Evolutionary conservation across 2,888 invertebrate species (phyloP).

Genomic region (Acleris holmiana): DNA sequence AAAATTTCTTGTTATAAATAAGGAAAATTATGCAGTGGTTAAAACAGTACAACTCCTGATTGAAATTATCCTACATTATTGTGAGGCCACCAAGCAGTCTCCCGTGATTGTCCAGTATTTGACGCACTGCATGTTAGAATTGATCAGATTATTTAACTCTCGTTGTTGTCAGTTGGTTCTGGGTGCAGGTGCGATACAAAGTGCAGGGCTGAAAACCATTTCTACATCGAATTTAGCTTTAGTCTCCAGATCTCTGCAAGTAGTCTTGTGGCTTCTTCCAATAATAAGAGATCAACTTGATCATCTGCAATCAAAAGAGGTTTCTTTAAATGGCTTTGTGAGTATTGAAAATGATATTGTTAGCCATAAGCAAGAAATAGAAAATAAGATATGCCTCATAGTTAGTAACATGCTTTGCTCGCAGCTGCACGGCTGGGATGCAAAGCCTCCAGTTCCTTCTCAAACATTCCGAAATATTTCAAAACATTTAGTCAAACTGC

Average conservation of each 20-base stretch:
- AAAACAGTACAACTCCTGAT: conserved; percentile 94
- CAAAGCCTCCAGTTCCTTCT: conserved; percentile 97
- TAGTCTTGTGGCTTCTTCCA: conserved; percentile 91
- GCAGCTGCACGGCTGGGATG: conserved; percentile 95
- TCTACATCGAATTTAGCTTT: conserved; percentile 97
- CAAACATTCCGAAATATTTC: conserved; percentile 94
- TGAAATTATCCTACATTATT: conserved; percentile 96
- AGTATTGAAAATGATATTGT: conserved; percentile 91
- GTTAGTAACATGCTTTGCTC: conserved; percentile 93
- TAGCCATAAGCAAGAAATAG: conserved; percentile 96
- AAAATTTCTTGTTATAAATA: conserved; percentile 86
- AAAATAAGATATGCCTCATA: conserved; percentile 95
- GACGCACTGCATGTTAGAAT: conserved; percentile 93
- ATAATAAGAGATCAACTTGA: conserved; percentile 88
- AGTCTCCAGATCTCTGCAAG: conserved; percentile 92
- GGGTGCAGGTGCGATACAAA: conserved; percentile 97
- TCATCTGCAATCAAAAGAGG: conserved; percentile 80
- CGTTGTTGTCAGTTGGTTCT: conserved; percentile 96
- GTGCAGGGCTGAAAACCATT: conserved; percentile 96
- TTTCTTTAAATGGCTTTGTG: conserved; percentile 84
- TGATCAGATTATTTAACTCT: conserved; percentile 94
- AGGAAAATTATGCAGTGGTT: conserved; percentile 90
- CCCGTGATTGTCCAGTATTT: conserved; percentile 92
- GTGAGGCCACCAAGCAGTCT: conserved; percentile 90
- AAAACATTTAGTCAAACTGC: conserved; percentile 94